phyloP scores from a whole-genome alignment of 2,888 invertebrate species.

The Ochropacha duplaris region DNA sequence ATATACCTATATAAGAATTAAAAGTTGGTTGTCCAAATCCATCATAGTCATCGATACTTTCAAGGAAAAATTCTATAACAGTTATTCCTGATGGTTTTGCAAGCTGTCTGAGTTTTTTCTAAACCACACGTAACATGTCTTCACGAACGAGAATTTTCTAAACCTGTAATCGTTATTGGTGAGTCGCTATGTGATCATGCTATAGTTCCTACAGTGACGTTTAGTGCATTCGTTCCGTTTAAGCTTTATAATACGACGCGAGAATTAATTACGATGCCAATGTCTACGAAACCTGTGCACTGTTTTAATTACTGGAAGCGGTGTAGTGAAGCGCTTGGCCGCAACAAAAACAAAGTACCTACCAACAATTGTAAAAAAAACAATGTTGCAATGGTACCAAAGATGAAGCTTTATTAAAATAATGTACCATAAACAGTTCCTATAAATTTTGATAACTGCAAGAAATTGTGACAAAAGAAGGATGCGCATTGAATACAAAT shows the following conservation, averaged over 20 bases:
- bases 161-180: background rate
- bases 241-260: background rate
- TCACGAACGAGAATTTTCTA: background rate
- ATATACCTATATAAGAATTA: too few species aligned
- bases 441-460: background rate
- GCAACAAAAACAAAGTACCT: too few species aligned
- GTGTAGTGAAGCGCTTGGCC: background rate
- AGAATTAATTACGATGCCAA: background rate
- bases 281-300: background rate
- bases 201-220: conserved; percentile 3
- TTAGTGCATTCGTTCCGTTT: background rate
- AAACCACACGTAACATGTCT: background rate
- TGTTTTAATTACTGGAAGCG: background rate
- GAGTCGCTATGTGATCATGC: conserved; percentile 7
- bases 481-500: background rate
- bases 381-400: background rate
- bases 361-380: background rate
- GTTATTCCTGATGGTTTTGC: too few species aligned
- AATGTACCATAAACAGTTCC: background rate
- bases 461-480: background rate
- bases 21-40: too few species aligned
- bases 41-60: too few species aligned
- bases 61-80: too few species aligned
- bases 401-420: background rate
- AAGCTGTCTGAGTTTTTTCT: too few species aligned